Evolutionary conservation across 1,140 invertebrate genomes (phyloP), one percentile per base, ranked within the genome.

Genomic region (Halyomorpha halys): DNA sequence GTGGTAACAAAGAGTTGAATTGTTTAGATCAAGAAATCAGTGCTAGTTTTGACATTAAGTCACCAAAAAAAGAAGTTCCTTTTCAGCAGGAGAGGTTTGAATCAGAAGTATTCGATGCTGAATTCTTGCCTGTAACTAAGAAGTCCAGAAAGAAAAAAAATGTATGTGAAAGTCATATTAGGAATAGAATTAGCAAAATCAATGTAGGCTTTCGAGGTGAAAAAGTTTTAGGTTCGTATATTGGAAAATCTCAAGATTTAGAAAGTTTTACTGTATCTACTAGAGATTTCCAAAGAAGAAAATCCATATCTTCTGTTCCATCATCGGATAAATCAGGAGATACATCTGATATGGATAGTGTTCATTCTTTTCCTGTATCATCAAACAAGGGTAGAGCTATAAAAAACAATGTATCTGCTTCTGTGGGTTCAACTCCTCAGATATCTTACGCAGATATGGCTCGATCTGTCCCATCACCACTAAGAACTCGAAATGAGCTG

Each of bases 391-490:
- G 51, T 69, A 68, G 65, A 69, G 49, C 18, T 49, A 30, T 44
- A 13, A 56, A 53, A 63, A 56, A 65, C 15, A 72, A 71, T 61
- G 71, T 71, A 53, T 69, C 71, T 65, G 72, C 68, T 39, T 74
- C 69, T 3, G 66, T 76, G 44, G 77, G 76, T 11, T 78, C 76
- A 18, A 78, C 79, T 13, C 79, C 81, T n/a, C 83, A 82, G 65
- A 83, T 83, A 30, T 87, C 85, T 44, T 88, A 88, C 71, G 86
- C 86, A 3, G 85, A 87, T 69, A 87, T 87, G 68, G 81, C 85
- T 19, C 59, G 65, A 61, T 65, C 68, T 4, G 63, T 65, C 30
- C 39, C 62, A 14, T 61, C 65, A 16, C 67, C 65, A 8, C 59
- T 61, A 49, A 44, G 47, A 44, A n/a, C 34, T 1, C 23, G 15